These are phyloP conservation scores for Parelbella ahira DNA, from an alignment of 2,888 invertebrate species.

Conservation along the genomic window DNA sequence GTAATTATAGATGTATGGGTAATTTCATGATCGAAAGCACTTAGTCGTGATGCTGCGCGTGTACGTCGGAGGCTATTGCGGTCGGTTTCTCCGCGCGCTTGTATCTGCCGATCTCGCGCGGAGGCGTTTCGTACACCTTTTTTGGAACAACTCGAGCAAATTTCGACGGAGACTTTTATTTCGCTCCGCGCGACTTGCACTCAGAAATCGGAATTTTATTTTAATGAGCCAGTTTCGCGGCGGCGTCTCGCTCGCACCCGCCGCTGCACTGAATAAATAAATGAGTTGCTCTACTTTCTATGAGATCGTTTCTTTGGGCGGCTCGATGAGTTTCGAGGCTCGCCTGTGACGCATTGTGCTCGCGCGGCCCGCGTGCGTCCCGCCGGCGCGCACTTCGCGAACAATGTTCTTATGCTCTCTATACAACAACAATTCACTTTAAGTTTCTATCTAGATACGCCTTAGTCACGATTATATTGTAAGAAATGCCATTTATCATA, in stretches of 20 bases:
- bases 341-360: conserved; percentile 38
- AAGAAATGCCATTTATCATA: conserved; percentile 33
- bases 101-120: conserved; percentile 64
- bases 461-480: conserved; percentile 48
- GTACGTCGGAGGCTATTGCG: conserved; percentile 54
- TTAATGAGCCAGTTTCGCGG: conserved; percentile 75
- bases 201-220: conserved; percentile 77
- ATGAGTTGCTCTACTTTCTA: conserved; percentile 80
- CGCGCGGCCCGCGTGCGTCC: conserved; percentile 24
- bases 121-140: conserved; percentile 72
- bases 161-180: conserved; percentile 75
- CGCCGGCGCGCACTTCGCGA: conserved; percentile 35
- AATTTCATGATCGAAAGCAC: conserved; percentile 47
- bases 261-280: conserved; percentile 76
- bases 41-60: conserved; percentile 38
- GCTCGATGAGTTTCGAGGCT: conserved; percentile 51
- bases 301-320: conserved; percentile 76
- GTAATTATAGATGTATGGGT: conserved; percentile 31
- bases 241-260: conserved; percentile 67
- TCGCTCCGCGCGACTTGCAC: conserved; percentile 69
- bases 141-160: conserved; percentile 80
- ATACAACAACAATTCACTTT: conserved; percentile 45
- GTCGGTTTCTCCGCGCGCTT: conserved; percentile 72
- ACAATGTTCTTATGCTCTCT: conserved; percentile 51
- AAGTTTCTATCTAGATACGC: conserved; percentile 42